Percentiles rank a stretch among this genome's conserved stretches.
Evolutionary conservation across 53 echinoderm and acorn worm genomes (phyloP).

Genomic region (Zoroaster sp.): DNA sequence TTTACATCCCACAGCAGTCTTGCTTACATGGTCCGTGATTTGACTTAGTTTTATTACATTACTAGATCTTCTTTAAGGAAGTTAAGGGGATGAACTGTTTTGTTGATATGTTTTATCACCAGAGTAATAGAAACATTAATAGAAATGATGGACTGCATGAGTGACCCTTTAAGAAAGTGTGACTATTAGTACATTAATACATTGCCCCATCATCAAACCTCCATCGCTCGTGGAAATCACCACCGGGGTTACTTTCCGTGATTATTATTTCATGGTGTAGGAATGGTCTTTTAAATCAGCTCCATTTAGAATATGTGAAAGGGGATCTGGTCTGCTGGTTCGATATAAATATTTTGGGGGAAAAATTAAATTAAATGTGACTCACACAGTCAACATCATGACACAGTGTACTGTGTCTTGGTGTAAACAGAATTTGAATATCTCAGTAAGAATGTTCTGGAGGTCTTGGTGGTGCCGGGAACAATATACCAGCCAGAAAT

Average conservation of each 20-base stretch:
- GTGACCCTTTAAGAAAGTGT: not conserved
- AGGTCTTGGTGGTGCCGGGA: not conserved
- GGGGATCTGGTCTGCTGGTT: conserved; percentile 23
- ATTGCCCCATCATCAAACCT: not conserved
- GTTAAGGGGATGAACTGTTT: no score
- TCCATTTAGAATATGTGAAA: conserved; percentile 17
- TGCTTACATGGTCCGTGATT: no score
- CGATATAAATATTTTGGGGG: conserved; percentile 7
- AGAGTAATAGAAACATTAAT: not conserved
- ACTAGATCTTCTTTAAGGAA: no score
- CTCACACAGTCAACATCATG: conserved; percentile 43
- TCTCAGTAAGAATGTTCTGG: conserved; percentile 32
- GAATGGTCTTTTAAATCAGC: conserved; percentile 27
- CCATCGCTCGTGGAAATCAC: not conserved
- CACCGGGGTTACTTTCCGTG: not conserved
- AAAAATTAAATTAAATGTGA: conserved; percentile 51
- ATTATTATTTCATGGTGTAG: conserved; percentile 3
- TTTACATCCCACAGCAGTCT: no score
- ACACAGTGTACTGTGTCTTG: not conserved
- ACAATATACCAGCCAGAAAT: conserved; percentile 13
- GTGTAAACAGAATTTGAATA: conserved; percentile 23
- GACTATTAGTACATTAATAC: not conserved
- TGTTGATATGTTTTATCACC: no score
- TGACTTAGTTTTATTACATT: no score
- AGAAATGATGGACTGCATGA: not conserved